Evolutionary conservation across 2,797 vertebrate species (phyloP).

Genomic region (Fratercula arctica): DNA sequence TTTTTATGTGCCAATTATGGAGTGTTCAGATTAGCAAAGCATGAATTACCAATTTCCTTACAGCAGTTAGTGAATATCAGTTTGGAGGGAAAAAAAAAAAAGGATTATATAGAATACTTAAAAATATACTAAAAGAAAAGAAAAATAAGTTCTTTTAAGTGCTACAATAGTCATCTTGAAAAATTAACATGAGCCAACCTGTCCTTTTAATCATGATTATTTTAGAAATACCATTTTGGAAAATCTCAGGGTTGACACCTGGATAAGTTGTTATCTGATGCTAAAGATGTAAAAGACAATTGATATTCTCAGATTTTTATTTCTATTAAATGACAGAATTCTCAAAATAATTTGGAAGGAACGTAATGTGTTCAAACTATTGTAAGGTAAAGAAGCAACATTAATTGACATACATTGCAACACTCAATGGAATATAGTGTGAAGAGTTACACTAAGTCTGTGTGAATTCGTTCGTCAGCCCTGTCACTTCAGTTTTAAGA

Average conservation of each 20-base stretch:
- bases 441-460: slow-evolving; percentile 79
- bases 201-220: slow-evolving; percentile 14
- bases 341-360: slow-evolving; percentile 57
- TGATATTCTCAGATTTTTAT: slow-evolving; percentile 22
- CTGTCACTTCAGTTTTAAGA: slow-evolving; percentile 81
- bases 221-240: slow-evolving; percentile 39
- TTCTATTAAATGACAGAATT: slow-evolving; percentile 39
- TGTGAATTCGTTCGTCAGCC: slow-evolving; percentile 82
- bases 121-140: neutral
- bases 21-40: neutral
- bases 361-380: slow-evolving; percentile 66
- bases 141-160: slow-evolving; percentile 16
- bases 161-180: neutral
- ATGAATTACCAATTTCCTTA: neutral
- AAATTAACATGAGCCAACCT: slow-evolving; percentile 4
- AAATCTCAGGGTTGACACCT: slow-evolving; percentile 30
- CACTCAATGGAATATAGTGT: slow-evolving; percentile 79
- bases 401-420: slow-evolving; percentile 81
- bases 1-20: neutral
- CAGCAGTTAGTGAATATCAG: neutral
- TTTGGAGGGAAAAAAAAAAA: neutral
- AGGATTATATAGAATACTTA: slow-evolving; percentile 16
- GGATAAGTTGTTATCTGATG: neutral
- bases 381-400: slow-evolving; percentile 82
- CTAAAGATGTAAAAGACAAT: slow-evolving; percentile 35